phyloP scores from a whole-genome alignment of 1,140 invertebrate species.

The Anadara kagoshimensis region DNA sequence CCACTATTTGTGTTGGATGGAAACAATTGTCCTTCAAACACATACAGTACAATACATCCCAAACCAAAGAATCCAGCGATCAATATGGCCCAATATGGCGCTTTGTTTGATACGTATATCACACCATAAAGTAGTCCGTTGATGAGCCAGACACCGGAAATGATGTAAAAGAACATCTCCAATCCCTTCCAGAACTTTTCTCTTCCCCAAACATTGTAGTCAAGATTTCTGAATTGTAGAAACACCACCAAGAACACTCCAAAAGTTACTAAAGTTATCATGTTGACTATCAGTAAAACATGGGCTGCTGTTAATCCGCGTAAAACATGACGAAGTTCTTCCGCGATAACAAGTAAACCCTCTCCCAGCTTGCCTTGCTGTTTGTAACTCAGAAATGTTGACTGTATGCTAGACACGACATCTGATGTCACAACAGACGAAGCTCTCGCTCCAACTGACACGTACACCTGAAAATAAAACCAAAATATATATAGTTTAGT shows the following conservation, averaged over 20 bases:
- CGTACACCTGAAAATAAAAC: slow-evolving; percentile 21
- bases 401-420: slow-evolving; percentile 19
- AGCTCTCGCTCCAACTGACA: slow-evolving; percentile 31
- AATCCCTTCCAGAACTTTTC: slow-evolving; percentile 32
- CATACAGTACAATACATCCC: slow-evolving; percentile 22
- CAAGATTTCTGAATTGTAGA: slow-evolving; percentile 30
- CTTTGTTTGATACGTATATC: slow-evolving; percentile 32
- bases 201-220: slow-evolving; percentile 35
- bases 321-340: slow-evolving; percentile 28
- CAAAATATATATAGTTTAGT: background rate
- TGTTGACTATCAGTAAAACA: slow-evolving; percentile 34
- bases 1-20: slow-evolving; percentile 22
- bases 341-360: slow-evolving; percentile 30
- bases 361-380: slow-evolving; percentile 25
- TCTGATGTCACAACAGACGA: slow-evolving; percentile 16
- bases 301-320: slow-evolving; percentile 35
- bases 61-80: slow-evolving; percentile 17
- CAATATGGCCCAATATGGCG: slow-evolving; percentile 33
- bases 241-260: slow-evolving; percentile 28
- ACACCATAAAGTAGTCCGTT: slow-evolving; percentile 29
- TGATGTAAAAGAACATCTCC: slow-evolving; percentile 23
- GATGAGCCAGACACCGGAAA: slow-evolving; percentile 39
- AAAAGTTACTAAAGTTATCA: slow-evolving; percentile 9
- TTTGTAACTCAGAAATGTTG: slow-evolving; percentile 31
- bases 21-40: slow-evolving; percentile 31